phyloP scores from a whole-genome alignment of 1,140 invertebrate genomes.

The Mycetomoellerius zeteki region DNA sequence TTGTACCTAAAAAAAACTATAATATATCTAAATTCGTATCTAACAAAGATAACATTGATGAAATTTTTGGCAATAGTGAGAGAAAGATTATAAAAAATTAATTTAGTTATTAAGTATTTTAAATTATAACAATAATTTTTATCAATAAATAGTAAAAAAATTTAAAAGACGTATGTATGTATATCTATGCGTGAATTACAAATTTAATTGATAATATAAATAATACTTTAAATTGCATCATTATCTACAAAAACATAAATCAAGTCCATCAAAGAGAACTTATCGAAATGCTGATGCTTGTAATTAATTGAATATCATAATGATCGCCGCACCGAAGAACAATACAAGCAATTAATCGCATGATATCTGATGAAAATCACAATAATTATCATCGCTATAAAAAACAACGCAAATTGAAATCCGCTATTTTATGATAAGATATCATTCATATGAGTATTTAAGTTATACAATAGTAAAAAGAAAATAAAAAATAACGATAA shows the following conservation, averaged over 20 bases:
- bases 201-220: constrained; percentile 4
- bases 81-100: neutral
- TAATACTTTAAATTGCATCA: constrained; percentile 13
- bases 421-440: constrained; percentile 41
- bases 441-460: neutral
- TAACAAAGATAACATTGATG: neutral
- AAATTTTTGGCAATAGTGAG: neutral
- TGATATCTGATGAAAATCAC: constrained; percentile 33
- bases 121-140: neutral
- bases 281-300: constrained; percentile 37
- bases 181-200: neutral
- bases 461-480: neutral
- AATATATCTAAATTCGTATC: neutral
- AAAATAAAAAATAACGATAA: neutral
- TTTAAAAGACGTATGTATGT: neutral
- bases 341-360: constrained; percentile 47
- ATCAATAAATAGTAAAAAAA: neutral
- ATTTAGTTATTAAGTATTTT: neutral
- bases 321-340: constrained; percentile 4
- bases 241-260: constrained; percentile 33
- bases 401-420: constrained; percentile 6
- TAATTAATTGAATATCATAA: constrained; percentile 59
- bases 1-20: neutral
- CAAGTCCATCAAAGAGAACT: neutral
- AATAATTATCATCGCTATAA: constrained; percentile 43